phyloP scores from a whole-genome alignment of 2,797 vertebrate species.

The Manis javanica region DNA sequence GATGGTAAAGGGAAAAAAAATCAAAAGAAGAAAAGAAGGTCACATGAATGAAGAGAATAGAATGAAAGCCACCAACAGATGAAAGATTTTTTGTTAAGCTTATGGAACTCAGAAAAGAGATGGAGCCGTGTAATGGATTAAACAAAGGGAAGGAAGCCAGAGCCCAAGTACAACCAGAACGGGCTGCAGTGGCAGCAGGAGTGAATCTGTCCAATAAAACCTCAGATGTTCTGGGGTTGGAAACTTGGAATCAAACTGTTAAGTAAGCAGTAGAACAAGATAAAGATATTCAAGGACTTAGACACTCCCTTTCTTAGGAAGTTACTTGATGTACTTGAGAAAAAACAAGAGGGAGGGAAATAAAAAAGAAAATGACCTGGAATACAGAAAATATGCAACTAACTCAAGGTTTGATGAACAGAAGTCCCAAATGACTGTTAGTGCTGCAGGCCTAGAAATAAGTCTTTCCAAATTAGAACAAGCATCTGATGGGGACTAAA shows the following conservation, averaged over 20 bases:
- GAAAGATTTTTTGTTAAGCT: not conserved
- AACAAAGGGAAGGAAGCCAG: not conserved
- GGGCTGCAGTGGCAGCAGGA: not conserved
- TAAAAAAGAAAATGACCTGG: slow-evolving; percentile 32
- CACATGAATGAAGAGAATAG: slow-evolving; percentile 25
- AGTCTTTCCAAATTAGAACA: slow-evolving; percentile 41
- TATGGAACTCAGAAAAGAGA: not conserved
- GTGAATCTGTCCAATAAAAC: not conserved
- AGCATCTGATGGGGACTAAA: not conserved
- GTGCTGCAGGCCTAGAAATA: not conserved
- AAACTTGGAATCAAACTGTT: not conserved
- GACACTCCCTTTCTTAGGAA: not conserved
- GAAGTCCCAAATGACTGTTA: not conserved
- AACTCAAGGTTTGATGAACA: not conserved
- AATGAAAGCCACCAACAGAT: slow-evolving; percentile 18
- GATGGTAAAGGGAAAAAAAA: slow-evolving; percentile 10
- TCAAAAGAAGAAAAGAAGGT: slow-evolving; percentile 1
- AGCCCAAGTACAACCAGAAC: not conserved
- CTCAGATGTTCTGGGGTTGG: not conserved
- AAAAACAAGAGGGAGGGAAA: slow-evolving; percentile 6
- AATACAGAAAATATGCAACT: slow-evolving; percentile 10
- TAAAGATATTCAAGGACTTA: not conserved
- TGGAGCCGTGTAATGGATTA: not conserved
- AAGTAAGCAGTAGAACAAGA: not conserved
- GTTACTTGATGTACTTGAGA: not conserved